Base-by-base conservation (phyloP, 1,140 invertebrate species). In the Drosophila sp. region DNA sequence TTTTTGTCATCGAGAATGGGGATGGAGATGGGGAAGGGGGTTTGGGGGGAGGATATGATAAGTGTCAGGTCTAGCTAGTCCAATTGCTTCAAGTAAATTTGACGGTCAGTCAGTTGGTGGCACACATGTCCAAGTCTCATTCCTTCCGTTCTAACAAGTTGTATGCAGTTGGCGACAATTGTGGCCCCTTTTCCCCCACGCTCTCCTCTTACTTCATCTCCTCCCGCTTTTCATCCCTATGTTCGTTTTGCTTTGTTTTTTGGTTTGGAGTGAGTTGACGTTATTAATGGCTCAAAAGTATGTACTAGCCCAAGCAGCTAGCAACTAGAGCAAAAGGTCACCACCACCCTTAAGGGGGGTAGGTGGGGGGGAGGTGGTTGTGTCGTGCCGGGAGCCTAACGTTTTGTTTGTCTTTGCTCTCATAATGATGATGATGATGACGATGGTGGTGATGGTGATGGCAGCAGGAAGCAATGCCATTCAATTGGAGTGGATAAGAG, bases 241-340 rank as follows among this genome's bases (percentile, higher is more conserved):
- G 4, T n/a, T 38, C 30, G n/a, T 11, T 35, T 30, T 57, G 7
- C n/a, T 38, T 50, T 61, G 47, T 17, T 41, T 7, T 57, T 11
- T 1, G 8, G 10, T 11, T 7, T 68, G 33, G 30, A 66, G 60
- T 70, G 41, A 54, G 66, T 55, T 57, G 27, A 38, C 65, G 63
- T 79, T 87, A 87, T 87, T 82, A 79, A 87, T 87, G 79, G 80
- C 65, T 56, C 38, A 60, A 56, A 29, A 76, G 67, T 76, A 56
- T 33, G 62, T 30, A 50, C 64, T 71, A 66, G 40, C 32, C 40
- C 27, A 40, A 63, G 54, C 40, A 68, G 60, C 65, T 63, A 63
- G 76, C 47, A 72, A 70, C 66, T 32, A 32, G 41, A 60, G 63
- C 55, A 85, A 78, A 87, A 87, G 83, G 82, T 87, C 83, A 87